Base-by-base conservation (phyloP, 2,797 vertebrate genomes). In the Chrysolophus pictus region DNA sequence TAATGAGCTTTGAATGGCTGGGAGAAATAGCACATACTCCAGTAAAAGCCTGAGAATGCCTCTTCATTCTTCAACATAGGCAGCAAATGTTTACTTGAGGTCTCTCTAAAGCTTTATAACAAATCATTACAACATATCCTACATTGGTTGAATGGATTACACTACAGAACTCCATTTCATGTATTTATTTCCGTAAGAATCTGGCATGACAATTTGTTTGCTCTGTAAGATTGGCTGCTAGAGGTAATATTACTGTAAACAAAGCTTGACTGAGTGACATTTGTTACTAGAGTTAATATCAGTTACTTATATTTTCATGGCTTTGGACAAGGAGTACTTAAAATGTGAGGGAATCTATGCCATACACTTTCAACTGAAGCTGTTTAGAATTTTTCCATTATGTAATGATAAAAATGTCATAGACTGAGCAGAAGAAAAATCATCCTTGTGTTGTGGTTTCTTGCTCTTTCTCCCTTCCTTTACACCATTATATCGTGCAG, bases 1-100 rank as follows among this genome's bases (percentile, higher is more conserved):
- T 97, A 97, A 97, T 95, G 88, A 95, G 77, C 77, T 93, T 89
- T 87, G 82, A 95, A 94, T 92, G 85, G 94, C 67, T 95, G 90
- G 93, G 95, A 96, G 91, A 96, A 96, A 80, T 26, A 56, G 51
- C 69, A 47, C 76, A 79, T 88, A 91, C 88, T 90, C 70, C 70
- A 95, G 90, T 77, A 96, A 95, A 97, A 96, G 53, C 69, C 63
- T 88, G 81, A 60, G 67, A 87, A 91, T 39, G 78, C 41, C n/a
- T 74, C 55, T 97, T 81, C 55, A 37, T 96, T 94, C 91, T 83
- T 33, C 41, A 75, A 29, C 31, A 1, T 42, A 63, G 41, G 80
- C 83, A 87, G 62, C 90, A 91, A 97, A 94, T 68, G 58, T 95
- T 97, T 95, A 87, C 72, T 95, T 73, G 67, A 68, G 62, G 47